Conservation (phyloP, 2,797 vertebrate genomes). For the Sebastolobus alascanus region DNA sequence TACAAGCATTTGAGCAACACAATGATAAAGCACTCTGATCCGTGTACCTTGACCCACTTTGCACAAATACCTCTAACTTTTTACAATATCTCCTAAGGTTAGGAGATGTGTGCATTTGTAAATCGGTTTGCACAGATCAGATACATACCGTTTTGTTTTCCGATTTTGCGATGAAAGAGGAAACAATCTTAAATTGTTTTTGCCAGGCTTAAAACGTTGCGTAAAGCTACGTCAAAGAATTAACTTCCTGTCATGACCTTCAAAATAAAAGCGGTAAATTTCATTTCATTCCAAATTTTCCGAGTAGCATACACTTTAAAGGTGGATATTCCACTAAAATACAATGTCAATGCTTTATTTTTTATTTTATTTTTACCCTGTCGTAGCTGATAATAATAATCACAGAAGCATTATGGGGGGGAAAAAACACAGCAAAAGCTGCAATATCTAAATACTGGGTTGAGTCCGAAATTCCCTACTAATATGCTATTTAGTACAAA, state of each 20-base stretch:
- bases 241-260: conserved; percentile 27
- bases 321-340: not conserved
- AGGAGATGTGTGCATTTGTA: not conserved
- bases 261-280: conserved; percentile 60
- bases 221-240: not conserved
- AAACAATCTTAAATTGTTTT: not conserved
- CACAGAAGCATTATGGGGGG: not conserved
- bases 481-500: too few species aligned
- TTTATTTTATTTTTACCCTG: not conserved
- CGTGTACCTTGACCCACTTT: not conserved
- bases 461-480: too few species aligned
- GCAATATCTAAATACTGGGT: too few species aligned
- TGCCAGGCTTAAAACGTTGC: not conserved
- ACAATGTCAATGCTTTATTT: not conserved
- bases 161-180: not conserved
- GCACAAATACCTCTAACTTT: not conserved
- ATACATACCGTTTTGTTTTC: conserved; percentile 5
- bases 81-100: not conserved
- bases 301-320: not conserved
- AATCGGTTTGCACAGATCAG: not conserved
- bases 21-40: conserved; percentile 20
- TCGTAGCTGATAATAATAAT: not conserved
- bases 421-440: too few species aligned
- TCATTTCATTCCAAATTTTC: not conserved
- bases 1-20: conserved; percentile 16